These are phyloP conservation scores for Umimayanthus kanabou DNA, from an alignment of 92 coral and sea anemone species.

Conservation along the genomic window DNA sequence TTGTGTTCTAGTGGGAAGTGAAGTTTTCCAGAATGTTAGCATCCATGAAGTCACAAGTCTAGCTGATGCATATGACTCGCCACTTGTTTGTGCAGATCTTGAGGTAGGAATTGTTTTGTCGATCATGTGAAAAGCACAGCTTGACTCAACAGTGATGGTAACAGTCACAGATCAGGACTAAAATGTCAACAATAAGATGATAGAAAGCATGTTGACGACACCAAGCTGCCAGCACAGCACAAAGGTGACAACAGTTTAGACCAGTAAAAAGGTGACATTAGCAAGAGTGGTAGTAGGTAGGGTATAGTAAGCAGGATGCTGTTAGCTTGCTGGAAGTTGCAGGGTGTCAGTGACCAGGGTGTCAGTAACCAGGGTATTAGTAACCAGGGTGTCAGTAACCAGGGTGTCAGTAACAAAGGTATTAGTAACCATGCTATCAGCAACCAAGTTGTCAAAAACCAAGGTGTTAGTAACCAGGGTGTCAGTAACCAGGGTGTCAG, in stretches of 20 bases:
- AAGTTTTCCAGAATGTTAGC: conserved; percentile 66
- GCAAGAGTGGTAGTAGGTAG: neutral
- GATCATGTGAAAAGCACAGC: too few relatives aligned
- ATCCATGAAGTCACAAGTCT: conserved; percentile 74
- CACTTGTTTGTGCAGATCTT: conserved; percentile 83
- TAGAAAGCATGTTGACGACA: too few relatives aligned
- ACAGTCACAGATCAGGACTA: neutral
- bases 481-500: neutral
- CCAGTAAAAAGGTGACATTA: neutral
- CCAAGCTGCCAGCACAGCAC: neutral
- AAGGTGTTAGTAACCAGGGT: too few relatives aligned
- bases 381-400: neutral
- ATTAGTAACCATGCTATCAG: neutral
- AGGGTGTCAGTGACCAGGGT: neutral
- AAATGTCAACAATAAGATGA: neutral
- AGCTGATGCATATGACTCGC: conserved; percentile 79
- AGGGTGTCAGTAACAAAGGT: neutral
- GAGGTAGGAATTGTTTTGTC: conserved; percentile 55
- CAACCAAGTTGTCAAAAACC: too few relatives aligned
- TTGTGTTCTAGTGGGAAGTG: conserved; percentile 67
- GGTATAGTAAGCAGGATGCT: neutral
- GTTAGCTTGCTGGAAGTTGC: neutral
- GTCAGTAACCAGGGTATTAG: too few relatives aligned
- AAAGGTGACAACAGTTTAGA: neutral
- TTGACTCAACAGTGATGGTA: neutral